Evolutionary conservation across 2,888 invertebrate species (phyloP).

Genomic region (Drosophila ezoana): DNA sequence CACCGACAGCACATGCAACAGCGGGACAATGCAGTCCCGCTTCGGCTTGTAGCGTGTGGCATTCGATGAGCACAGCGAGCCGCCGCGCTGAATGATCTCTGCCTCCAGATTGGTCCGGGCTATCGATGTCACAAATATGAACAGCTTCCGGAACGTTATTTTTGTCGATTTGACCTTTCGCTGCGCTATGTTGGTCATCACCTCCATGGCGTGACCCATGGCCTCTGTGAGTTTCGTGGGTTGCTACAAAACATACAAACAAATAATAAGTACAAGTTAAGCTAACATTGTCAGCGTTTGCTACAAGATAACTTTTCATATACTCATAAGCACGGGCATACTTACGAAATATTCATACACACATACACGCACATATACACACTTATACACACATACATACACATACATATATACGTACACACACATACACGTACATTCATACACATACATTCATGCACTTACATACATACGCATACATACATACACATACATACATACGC

Average conservation of each 20-base stretch:
- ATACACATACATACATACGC: no score
- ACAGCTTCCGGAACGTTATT: constrained; percentile 90
- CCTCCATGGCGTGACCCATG: constrained; percentile 96
- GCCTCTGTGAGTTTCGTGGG: constrained; percentile 92
- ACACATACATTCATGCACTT: no score
- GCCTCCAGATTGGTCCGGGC: constrained; percentile 96
- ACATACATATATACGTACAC: no score
- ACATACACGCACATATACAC: no score
- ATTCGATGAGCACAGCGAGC: constrained; percentile 87
- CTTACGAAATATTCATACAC: no score
- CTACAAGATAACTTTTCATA: no score
- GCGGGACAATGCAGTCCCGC: constrained; percentile 93
- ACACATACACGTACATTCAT: no score
- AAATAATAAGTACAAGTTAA: neutral
- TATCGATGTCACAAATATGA: constrained; percentile 95
- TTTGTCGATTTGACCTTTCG: constrained; percentile 90
- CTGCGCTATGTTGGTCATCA: constrained; percentile 95
- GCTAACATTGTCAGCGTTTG: no score
- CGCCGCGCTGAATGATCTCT: constrained; percentile 95
- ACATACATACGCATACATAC: no score
- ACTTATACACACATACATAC: no score
- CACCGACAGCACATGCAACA: constrained; percentile 94
- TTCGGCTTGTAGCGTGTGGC: constrained; percentile 90
- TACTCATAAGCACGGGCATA: no score
- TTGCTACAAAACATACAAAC: constrained; percentile 84